A percentile compares a stretch with the other conserved stretches of the same genome.
phyloP scores from a whole-genome alignment of 2,113 vertebrate genomes.

The Isurus oxyrinchus region DNA sequence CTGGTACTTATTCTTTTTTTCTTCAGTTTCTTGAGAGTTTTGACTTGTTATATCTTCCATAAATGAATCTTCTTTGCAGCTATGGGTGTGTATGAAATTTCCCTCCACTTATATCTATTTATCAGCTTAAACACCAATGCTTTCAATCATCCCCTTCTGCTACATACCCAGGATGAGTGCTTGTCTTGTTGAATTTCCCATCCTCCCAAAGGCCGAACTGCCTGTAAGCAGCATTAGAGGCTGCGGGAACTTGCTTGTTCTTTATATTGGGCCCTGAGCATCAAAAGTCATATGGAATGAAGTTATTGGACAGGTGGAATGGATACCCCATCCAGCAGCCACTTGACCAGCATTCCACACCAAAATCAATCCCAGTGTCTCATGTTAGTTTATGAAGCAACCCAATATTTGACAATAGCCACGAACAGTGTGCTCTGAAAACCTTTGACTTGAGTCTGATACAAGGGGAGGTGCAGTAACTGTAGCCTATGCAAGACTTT shows the following conservation, averaged over 20 bases:
- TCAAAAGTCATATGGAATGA: not conserved
- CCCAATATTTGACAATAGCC: not conserved
- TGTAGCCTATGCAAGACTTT: not conserved
- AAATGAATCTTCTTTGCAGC: not conserved
- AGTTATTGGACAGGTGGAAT: not conserved
- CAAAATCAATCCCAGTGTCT: not conserved
- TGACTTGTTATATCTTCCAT: not conserved
- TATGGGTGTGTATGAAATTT: not conserved
- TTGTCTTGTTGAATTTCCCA: not conserved
- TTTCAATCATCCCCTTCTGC: not conserved
- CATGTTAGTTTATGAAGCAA: not conserved
- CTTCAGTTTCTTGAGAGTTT: not conserved
- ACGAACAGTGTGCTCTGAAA: not conserved
- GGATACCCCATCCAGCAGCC: not conserved
- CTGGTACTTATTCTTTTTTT: not conserved
- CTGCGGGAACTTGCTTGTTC: not conserved
- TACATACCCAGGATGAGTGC: not conserved
- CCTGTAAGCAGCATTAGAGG: not conserved
- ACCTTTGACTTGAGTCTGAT: not conserved
- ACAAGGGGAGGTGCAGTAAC: not conserved
- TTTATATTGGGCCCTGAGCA: not conserved
- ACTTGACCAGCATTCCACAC: not conserved
- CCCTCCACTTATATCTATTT: not conserved
- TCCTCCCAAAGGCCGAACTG: not conserved
- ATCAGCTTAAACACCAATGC: not conserved